These are phyloP conservation scores for Antechinus flavipes DNA, from an alignment of 2,113 vertebrate genomes.

Conservation along the genomic window DNA sequence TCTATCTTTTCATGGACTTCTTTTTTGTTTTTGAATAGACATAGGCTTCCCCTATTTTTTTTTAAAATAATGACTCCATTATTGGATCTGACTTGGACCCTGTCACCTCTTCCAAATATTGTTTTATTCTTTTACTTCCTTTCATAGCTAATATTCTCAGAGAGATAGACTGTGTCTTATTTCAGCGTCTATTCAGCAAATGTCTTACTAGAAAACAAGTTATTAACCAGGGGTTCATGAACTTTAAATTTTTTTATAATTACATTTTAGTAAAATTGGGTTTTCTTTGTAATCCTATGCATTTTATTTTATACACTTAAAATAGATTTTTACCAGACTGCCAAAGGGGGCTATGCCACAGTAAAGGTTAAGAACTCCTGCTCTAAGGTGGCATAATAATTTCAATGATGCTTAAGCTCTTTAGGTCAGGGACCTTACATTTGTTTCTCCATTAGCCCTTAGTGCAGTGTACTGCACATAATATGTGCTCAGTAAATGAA, in stretches of 20 bases:
- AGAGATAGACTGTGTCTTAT: neutral
- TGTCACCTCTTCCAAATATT: neutral
- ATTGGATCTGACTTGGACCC: neutral
- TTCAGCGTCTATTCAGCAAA: neutral
- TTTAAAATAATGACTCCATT: neutral
- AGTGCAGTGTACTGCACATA: neutral
- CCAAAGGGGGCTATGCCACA: neutral
- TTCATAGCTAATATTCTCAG: neutral
- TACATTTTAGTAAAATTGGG: neutral
- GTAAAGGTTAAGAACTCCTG: neutral
- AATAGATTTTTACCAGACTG: neutral
- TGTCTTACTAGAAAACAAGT: neutral
- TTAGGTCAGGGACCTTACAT: neutral
- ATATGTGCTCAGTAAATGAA: neutral
- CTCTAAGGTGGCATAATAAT: neutral
- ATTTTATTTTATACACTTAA: neutral
- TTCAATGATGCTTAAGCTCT: neutral
- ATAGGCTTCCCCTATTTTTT: slow-evolving; percentile 9
- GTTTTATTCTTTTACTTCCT: neutral
- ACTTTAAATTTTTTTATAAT: neutral
- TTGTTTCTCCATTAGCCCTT: neutral
- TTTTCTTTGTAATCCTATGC: neutral
- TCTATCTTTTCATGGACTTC: neutral
- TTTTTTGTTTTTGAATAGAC: neutral
- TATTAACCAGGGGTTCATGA: neutral